A percentile compares a stretch with the other conserved stretches of the same genome.
phyloP scores from a whole-genome alignment of 1,140 invertebrate genomes.

The Berghia stephanieae region DNA sequence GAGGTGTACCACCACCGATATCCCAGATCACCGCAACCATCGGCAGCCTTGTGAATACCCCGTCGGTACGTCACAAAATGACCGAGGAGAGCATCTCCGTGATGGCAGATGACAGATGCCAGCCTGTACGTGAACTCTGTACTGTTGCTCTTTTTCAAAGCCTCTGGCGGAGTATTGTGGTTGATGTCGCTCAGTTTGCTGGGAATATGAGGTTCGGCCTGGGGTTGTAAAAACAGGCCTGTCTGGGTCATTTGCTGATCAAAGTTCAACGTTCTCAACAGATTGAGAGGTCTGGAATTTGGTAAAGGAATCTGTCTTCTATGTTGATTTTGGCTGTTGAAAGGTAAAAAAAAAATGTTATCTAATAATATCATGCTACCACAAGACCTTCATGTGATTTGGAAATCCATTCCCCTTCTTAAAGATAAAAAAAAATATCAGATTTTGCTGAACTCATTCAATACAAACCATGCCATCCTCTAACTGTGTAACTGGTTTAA shows the following conservation, averaged over 20 bases:
- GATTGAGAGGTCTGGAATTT: conserved; percentile 52
- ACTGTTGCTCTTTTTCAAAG: conserved; percentile 12
- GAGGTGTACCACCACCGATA: conserved; percentile 68
- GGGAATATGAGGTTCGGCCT: conserved; percentile 24
- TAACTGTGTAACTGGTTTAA: too few relatives aligned
- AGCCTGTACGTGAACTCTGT: conserved; percentile 74
- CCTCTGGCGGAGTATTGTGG: conserved; percentile 45
- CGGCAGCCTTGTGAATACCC: conserved; percentile 66
- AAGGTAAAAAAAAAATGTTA: conserved; percentile 9
- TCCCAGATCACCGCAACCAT: conserved; percentile 13
- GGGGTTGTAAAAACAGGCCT: conserved; percentile 51
- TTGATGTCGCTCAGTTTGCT: conserved; percentile 51
- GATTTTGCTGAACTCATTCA: too few relatives aligned
- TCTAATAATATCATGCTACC: neutral
- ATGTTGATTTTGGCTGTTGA: conserved; percentile 19
- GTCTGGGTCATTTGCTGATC: conserved; percentile 51
- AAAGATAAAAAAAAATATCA: neutral
- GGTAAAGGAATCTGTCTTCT: conserved; percentile 8
- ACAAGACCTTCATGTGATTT: conserved; percentile 23
- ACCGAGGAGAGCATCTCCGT: conserved; percentile 84
- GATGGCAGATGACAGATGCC: conserved; percentile 87
- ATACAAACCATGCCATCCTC: too few relatives aligned
- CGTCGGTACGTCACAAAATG: conserved; percentile 92
- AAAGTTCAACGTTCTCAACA: conserved; percentile 61
- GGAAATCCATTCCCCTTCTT: too few relatives aligned